Conservation (phyloP, 2,888 invertebrate genomes). For the Luffia ferchaultella region DNA sequence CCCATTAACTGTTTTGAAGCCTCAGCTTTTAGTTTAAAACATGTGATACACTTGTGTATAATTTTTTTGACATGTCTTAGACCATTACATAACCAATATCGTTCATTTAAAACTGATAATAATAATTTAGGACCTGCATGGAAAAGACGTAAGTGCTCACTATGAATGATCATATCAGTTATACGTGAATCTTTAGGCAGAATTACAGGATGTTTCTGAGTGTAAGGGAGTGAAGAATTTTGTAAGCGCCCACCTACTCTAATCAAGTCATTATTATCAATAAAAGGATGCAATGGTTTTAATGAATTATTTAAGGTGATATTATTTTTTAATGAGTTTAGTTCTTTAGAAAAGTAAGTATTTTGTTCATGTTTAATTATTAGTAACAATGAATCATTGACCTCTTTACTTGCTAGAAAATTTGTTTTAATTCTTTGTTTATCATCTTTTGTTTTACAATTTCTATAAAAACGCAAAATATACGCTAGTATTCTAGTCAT, state of each 20-base stretch:
- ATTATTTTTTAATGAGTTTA: background rate
- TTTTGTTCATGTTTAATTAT: background rate
- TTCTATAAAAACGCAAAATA: background rate
- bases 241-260: background rate
- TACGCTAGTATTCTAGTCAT: background rate
- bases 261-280: background rate
- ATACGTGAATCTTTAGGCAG: background rate
- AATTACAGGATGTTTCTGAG: background rate
- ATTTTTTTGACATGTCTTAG: background rate
- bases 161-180: background rate
- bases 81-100: constrained; percentile 9
- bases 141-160: background rate
- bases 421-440: background rate
- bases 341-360: background rate
- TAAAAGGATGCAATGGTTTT: background rate
- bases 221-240: background rate
- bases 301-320: background rate
- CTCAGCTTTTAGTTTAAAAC: constrained; percentile 7
- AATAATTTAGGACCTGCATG: constrained; percentile 1
- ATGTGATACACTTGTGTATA: background rate
- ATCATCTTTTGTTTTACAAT: background rate
- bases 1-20: constrained; percentile 9
- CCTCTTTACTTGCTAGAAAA: background rate
- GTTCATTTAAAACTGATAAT: constrained; percentile 3
- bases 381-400: background rate